These are phyloP conservation scores for Amphimallon solstitiale DNA, from an alignment of 2,888 invertebrate species.

Conservation along the genomic window DNA sequence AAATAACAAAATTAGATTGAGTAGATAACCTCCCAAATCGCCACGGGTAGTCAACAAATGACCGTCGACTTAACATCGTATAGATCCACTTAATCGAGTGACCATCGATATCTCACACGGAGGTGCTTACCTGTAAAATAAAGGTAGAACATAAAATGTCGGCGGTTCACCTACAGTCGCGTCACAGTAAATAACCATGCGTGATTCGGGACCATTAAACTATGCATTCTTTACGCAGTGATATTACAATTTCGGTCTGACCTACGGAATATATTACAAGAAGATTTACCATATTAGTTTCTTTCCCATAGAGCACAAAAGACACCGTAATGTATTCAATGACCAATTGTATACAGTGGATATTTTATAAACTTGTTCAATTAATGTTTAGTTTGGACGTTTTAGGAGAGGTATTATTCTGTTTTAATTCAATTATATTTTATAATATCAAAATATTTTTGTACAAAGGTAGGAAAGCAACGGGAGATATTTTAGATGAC, in stretches of 20 bases:
- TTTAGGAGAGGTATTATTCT: neutral
- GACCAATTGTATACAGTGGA: conserved; percentile 17
- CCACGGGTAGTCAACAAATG: conserved; percentile 37
- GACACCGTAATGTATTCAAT: conserved; percentile 24
- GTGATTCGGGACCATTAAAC: conserved; percentile 39
- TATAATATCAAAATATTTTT: conserved; percentile 12
- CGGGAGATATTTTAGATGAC: neutral
- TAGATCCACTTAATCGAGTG: conserved; percentile 39
- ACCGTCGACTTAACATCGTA: conserved; percentile 37
- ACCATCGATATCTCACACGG: conserved; percentile 40
- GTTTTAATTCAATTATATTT: conserved; percentile 28
- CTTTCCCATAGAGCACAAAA: conserved; percentile 15
- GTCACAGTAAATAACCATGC: conserved; percentile 40
- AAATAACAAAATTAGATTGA: conserved; percentile 36
- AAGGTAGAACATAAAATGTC: conserved; percentile 26
- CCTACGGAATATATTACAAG: conserved; percentile 11
- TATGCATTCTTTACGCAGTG: conserved; percentile 21
- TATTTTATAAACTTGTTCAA: conserved; percentile 26
- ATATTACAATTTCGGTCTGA: conserved; percentile 24
- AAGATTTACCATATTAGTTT: conserved; percentile 32
- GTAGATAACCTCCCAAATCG: conserved; percentile 36
- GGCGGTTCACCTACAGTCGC: conserved; percentile 27
- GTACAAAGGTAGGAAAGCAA: neutral
- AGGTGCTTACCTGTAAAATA: conserved; percentile 34
- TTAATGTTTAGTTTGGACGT: conserved; percentile 6